Base-by-base conservation (phyloP, 37 sponge, comb jelly and placozoan species). In the Ianthella basta region DNA sequence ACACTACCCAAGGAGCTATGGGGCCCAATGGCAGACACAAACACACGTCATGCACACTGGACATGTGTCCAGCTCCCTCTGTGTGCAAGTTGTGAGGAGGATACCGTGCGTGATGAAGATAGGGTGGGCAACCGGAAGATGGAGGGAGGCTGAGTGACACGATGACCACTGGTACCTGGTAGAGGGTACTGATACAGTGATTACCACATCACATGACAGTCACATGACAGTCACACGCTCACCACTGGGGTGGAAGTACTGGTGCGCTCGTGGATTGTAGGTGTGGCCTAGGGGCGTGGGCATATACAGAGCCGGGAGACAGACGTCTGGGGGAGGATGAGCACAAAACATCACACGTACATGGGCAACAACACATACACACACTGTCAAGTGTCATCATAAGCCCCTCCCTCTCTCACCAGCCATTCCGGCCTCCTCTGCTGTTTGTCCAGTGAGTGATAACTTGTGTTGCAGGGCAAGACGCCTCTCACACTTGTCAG, bases 191-290 rank as follows among this genome's bases (percentile, higher is more conserved):
- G 12, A 70, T 15, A 70, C 20, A 70, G 72, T 24, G 35, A 69
- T 2, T 6, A 32, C 29, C 4, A 30, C 33, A 0, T 24, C 29
- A 63, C 40, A 59, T n/a, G 32, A 24, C 65, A 27, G 21, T 20
- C 27, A 30, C 72, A 29, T 70, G 35, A 70, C 72, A 18, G 19
- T 70, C 36, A 37, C 21, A 70, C 24, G 33, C 53, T 84, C 67
- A 57, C 96, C 96, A n/a, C 89, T 68, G 15, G 96, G 91, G 72
- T 95, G 91, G 87, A 95, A 95, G 87, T 95, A 95, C 34, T 63
- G 53, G 35, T 92, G 93, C 14, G 96, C 96, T 29, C 91, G 72
- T 29, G 96, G 96, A 15, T 83, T 92, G 85, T 84, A 95, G 20
- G 90, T 78, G 30, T 83, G 80, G 15, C 53, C 55, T 19, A 80